Conservation (phyloP, 2,888 invertebrate genomes). For the Drosophila hawaiiensis region DNA sequence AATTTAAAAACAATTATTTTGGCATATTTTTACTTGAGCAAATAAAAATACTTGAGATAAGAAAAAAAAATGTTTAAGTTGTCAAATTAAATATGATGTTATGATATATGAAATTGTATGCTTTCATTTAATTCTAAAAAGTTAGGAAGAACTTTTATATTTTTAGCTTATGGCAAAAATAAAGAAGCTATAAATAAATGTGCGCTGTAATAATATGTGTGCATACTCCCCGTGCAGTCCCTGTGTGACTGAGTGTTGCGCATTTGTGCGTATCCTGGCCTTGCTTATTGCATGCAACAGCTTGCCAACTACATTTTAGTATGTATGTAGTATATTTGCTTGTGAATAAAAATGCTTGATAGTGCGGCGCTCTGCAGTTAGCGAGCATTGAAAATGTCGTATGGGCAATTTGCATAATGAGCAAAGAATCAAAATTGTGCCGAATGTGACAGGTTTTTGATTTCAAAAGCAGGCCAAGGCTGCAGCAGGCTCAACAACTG, state of each 20-base stretch:
- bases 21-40: neutral
- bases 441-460: slow-evolving; percentile 44
- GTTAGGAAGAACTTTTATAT: neutral
- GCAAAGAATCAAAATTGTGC: slow-evolving; percentile 44
- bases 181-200: neutral
- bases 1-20: neutral
- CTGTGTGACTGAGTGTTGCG: slow-evolving; percentile 16
- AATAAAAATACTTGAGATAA: neutral
- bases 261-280: slow-evolving; percentile 15
- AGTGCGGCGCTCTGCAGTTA: slow-evolving; percentile 45
- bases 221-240: neutral
- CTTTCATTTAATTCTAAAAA: neutral
- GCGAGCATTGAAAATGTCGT: slow-evolving; percentile 56
- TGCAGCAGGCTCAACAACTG: slow-evolving; percentile 22
- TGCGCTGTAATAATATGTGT: neutral
- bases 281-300: slow-evolving; percentile 60
- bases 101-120: neutral
- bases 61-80: no score
- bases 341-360: slow-evolving; percentile 25
- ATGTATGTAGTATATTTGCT: slow-evolving; percentile 17
- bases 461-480: slow-evolving; percentile 43
- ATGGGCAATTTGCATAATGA: slow-evolving; percentile 77
- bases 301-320: slow-evolving; percentile 56
- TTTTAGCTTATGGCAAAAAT: neutral
- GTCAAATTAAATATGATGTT: no score